phyloP scores from a whole-genome alignment of 2,888 invertebrate species.

The Brachylomia viminalis region DNA sequence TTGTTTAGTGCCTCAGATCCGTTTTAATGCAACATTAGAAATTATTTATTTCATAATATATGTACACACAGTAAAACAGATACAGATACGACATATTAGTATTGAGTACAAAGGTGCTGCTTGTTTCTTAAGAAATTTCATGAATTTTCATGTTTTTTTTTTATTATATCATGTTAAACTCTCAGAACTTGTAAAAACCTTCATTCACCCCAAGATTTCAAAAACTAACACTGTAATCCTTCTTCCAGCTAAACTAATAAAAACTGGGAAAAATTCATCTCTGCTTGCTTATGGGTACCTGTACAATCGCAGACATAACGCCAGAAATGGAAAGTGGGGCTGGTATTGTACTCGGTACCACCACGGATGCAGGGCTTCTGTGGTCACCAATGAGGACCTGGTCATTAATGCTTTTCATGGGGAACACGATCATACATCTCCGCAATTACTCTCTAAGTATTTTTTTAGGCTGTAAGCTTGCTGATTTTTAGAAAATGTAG shows the following conservation, averaged over 20 bases:
- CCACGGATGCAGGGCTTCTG: conserved; percentile 45
- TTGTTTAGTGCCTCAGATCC: background rate
- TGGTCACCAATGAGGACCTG: conserved; percentile 37
- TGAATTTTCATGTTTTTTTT: no score
- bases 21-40: background rate
- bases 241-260: conserved; percentile 35
- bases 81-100: no score
- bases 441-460: conserved; percentile 18
- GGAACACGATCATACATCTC: conserved; percentile 28
- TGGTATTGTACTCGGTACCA: conserved; percentile 55
- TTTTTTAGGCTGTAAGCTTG: background rate
- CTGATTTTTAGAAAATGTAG: background rate
- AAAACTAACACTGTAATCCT: background rate
- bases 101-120: no score
- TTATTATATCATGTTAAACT: background rate
- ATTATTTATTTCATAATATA: no score
- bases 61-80: no score
- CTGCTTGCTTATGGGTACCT: conserved; percentile 36
- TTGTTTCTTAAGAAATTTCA: no score
- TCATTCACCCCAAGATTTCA: background rate
- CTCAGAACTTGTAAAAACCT: background rate
- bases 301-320: conserved; percentile 29
- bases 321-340: conserved; percentile 13
- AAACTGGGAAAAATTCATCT: conserved; percentile 22
- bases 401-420: conserved; percentile 27